These are phyloP conservation scores for Eugnorisma glareosa DNA, from an alignment of 2,888 invertebrate genomes.

Conservation along the genomic window DNA sequence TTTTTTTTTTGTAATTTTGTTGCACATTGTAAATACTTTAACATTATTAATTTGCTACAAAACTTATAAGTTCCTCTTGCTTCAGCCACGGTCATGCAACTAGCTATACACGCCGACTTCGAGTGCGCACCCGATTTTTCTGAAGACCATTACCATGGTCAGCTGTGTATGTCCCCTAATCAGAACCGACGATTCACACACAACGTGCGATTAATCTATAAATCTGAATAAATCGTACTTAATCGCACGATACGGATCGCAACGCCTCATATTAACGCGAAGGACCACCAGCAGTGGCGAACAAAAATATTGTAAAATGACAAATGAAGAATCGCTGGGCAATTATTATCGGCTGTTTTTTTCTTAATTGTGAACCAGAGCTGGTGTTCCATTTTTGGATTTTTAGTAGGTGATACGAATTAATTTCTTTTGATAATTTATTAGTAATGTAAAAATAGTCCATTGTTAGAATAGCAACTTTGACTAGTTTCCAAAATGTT, in stretches of 20 bases:
- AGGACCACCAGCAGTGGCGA: slow-evolving; percentile 57
- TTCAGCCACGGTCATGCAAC: too few relatives aligned
- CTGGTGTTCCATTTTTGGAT: slow-evolving; percentile 37
- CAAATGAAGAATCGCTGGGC: slow-evolving; percentile 57
- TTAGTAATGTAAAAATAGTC: not conserved
- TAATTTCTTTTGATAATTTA: slow-evolving; percentile 10
- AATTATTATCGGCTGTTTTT: slow-evolving; percentile 45
- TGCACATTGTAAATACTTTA: too few relatives aligned
- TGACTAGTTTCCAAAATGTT: not conserved
- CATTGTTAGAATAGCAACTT: not conserved
- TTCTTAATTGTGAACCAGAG: slow-evolving; percentile 8
- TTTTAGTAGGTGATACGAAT: slow-evolving; percentile 19
- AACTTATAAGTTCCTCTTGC: too few relatives aligned
- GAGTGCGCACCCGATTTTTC: too few relatives aligned
- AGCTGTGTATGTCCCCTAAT: slow-evolving; percentile 26
- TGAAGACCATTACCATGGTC: not conserved
- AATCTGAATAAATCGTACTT: slow-evolving; percentile 60
- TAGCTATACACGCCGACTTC: too few relatives aligned
- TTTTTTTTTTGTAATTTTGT: too few relatives aligned
- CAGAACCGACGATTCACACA: slow-evolving; percentile 33
- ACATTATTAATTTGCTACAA: too few relatives aligned
- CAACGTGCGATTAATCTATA: slow-evolving; percentile 59
- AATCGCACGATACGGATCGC: slow-evolving; percentile 60
- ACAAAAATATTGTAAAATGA: slow-evolving; percentile 51
- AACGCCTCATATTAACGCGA: slow-evolving; percentile 59